Evolutionary conservation across 2,797 vertebrate genomes (phyloP).

Genomic region (Lepilemur septentrionalis): DNA sequence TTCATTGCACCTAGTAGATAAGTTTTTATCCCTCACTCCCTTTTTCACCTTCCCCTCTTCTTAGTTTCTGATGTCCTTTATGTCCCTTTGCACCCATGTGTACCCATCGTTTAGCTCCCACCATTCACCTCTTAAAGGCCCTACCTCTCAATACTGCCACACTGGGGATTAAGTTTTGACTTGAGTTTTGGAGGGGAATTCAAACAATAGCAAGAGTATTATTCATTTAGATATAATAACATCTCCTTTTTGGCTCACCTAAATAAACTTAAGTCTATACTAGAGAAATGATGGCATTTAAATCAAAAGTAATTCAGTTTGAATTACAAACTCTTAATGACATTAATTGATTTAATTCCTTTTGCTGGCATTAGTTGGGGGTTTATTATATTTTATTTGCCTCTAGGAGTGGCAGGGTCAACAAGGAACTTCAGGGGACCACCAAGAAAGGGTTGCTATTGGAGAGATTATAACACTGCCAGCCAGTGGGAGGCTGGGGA

Average conservation of each 20-base stretch:
- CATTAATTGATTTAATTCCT: conserved; percentile 48
- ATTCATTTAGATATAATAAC: conserved; percentile 15
- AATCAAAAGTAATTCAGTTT: conserved; percentile 48
- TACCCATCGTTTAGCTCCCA: background rate
- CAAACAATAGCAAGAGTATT: background rate
- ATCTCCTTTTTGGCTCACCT: conserved; percentile 1
- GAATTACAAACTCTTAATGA: background rate
- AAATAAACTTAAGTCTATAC: conserved; percentile 48
- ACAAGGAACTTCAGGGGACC: background rate
- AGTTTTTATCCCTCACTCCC: background rate
- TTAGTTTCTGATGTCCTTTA: background rate
- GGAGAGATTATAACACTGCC: background rate
- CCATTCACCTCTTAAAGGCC: background rate
- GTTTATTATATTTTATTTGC: conserved; percentile 47
- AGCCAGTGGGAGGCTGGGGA: too few relatives aligned
- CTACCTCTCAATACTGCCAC: background rate
- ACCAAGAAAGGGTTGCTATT: background rate
- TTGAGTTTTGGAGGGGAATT: background rate
- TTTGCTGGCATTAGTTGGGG: conserved; percentile 21
- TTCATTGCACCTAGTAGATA: background rate
- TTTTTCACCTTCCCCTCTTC: background rate
- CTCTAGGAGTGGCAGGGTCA: background rate
- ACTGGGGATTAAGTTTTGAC: background rate
- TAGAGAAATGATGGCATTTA: conserved; percentile 15
- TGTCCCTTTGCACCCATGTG: background rate